These are phyloP conservation scores for Bubo scandiacus DNA, from an alignment of 2,113 vertebrate species.

Conservation along the genomic window DNA sequence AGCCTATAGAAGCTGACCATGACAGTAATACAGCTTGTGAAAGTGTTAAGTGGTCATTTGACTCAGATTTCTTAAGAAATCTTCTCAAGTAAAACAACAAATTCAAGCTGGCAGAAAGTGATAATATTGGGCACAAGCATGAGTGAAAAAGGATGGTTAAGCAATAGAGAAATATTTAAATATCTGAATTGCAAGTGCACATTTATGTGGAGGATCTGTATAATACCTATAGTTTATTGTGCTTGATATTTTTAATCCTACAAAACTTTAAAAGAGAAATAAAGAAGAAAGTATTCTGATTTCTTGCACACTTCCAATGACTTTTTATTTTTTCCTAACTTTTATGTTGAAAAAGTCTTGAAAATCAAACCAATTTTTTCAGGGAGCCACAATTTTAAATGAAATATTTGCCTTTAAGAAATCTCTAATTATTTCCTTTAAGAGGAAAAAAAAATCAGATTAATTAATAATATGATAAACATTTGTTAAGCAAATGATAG, in stretches of 20 bases:
- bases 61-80: neutral
- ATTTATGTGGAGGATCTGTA: neutral
- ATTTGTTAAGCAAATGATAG: neutral
- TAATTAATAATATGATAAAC: neutral
- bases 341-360: neutral
- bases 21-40: neutral
- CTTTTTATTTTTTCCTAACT: neutral
- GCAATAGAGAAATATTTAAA: neutral
- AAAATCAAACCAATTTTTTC: neutral
- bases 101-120: neutral
- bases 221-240: neutral
- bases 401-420: neutral
- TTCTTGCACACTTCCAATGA: neutral
- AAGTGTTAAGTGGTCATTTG: neutral
- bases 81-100: neutral
- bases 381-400: neutral
- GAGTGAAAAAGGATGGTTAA: neutral
- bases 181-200: neutral
- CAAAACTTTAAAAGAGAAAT: neutral
- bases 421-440: neutral
- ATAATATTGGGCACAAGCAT: neutral
- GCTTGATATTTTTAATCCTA: neutral
- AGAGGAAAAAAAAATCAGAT: neutral
- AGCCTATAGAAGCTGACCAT: neutral
- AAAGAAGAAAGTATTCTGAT: neutral